Evolutionary conservation across 2,888 invertebrate species (phyloP).

Genomic region (Chromoteleia sp.): DNA sequence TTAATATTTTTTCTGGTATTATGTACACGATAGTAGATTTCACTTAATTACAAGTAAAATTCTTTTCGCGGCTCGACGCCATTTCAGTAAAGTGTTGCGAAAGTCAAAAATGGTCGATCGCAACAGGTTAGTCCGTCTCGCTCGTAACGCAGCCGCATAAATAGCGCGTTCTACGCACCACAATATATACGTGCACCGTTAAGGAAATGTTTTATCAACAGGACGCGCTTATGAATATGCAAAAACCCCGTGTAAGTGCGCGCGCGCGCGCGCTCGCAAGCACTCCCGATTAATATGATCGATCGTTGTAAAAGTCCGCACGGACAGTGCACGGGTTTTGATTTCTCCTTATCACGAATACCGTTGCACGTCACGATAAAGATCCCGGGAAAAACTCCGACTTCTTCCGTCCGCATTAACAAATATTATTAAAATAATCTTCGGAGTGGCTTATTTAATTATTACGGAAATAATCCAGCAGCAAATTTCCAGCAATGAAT

Average conservation of each 20-base stretch:
- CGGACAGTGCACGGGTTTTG: slow-evolving; percentile 67
- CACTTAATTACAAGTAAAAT: background rate
- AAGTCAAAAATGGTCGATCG: slow-evolving; percentile 25
- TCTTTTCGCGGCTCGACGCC: background rate
- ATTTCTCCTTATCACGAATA: slow-evolving; percentile 71
- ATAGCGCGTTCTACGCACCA: slow-evolving; percentile 19
- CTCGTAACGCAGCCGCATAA: slow-evolving; percentile 3
- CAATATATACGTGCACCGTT: slow-evolving; percentile 60
- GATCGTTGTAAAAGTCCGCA: slow-evolving; percentile 74
- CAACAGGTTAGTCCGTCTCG: slow-evolving; percentile 47
- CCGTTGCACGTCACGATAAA: slow-evolving; percentile 65
- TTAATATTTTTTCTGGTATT: too few relatives aligned
- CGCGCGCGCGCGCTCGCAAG: slow-evolving; percentile 29
- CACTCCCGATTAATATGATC: slow-evolving; percentile 74
- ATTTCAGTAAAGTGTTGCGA: slow-evolving; percentile 7
- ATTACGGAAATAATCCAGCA: slow-evolving; percentile 64
- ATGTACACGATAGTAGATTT: background rate
- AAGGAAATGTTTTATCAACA: slow-evolving; percentile 74
- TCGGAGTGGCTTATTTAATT: slow-evolving; percentile 64
- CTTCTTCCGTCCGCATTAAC: slow-evolving; percentile 41
- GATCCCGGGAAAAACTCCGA: slow-evolving; percentile 49
- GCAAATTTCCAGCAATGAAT: slow-evolving; percentile 58
- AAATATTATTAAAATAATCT: slow-evolving; percentile 60
- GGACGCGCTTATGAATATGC: slow-evolving; percentile 77
- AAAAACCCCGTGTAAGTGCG: slow-evolving; percentile 60